Conservation (phyloP, 2,113 vertebrate genomes). For the Lasiurus cinereus region DNA sequence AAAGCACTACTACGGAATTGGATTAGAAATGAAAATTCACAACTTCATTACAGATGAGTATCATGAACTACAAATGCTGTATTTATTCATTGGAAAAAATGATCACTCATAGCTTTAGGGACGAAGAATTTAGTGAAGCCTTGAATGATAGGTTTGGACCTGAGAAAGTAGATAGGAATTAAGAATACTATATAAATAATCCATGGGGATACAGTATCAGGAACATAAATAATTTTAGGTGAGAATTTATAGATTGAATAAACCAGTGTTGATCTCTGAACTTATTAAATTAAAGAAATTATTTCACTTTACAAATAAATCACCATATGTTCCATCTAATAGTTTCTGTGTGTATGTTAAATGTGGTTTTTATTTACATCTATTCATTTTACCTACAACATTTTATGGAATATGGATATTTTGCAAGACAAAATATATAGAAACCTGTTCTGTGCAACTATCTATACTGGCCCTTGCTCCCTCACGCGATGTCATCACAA, state of each 20-base stretch:
- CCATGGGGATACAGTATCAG: not conserved
- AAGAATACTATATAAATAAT: conserved; percentile 22
- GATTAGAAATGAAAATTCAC: not conserved
- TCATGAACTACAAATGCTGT: not conserved
- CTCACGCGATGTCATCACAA: too few relatives aligned
- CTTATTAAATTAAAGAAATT: conserved; percentile 16
- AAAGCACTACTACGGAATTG: not conserved
- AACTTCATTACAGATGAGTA: not conserved
- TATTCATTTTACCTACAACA: conserved; percentile 7
- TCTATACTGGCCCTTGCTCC: too few relatives aligned
- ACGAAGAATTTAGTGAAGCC: not conserved
- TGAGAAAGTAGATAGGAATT: not conserved
- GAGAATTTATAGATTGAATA: conserved; percentile 16
- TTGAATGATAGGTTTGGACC: conserved; percentile 22
- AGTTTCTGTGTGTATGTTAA: conserved; percentile 12
- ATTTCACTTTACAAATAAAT: conserved; percentile 31
- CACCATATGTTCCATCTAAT: conserved; percentile 28
- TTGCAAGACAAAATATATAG: not conserved
- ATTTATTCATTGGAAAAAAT: not conserved
- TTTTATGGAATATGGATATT: conserved; percentile 42
- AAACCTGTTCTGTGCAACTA: not conserved
- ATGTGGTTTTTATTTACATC: conserved; percentile 45
- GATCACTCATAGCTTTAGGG: not conserved
- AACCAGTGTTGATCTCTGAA: not conserved
- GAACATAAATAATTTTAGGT: not conserved